Base-by-base conservation (phyloP, 2,888 invertebrate genomes). In the Apamea epomidion region DNA sequence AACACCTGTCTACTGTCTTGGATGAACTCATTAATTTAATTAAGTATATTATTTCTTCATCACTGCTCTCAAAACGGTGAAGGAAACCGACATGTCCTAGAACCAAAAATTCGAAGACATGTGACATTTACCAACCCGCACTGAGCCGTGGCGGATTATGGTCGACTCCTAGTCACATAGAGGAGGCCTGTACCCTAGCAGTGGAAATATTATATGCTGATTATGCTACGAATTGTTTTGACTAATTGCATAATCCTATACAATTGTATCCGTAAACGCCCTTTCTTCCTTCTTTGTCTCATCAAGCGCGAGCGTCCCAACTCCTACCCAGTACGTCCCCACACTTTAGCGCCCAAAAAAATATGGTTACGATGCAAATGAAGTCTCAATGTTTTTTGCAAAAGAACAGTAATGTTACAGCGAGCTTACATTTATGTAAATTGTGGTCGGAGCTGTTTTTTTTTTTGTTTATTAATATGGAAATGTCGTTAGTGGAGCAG, bases 391-490 rank as follows among this genome's bases (percentile, higher is more conserved):
- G 83, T 88, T 87, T 87, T 84, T 89, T 87, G 81, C 77, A 85
- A 89, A 86, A 85, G 85, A 85, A 84, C 80, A 67, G 85, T 83
- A 85, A 89, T 89, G 82, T 87, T 67, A 84, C 85, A 83, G 80
- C 72, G 80, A 80, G 88, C 90, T 89, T 85, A 88, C 88, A 87
- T 89, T 89, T 89, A 88, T 89, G 90, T 87, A 89, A 89, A 89
- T 89, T 60, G 71, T 78, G 76, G 74, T 58, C 64, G 79, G 74
- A 72, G 65, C 78, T 79, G 76, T 16, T 76, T 80, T 86, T 80
- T 51, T 64, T 82, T 83, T 65, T 88, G 82, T 89, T 87, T 89
- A 84, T 84, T 89, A 89, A 84, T 88, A 89, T 87, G 78, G 87
- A 89, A 89, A 89, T 80, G 83, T 87, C 88, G 81, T 89, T 89